A percentile compares a stretch with the other conserved stretches of the same genome.
These are phyloP conservation scores for Tholera decimalis DNA, from an alignment of 2,888 invertebrate genomes.

Conservation along the genomic window DNA sequence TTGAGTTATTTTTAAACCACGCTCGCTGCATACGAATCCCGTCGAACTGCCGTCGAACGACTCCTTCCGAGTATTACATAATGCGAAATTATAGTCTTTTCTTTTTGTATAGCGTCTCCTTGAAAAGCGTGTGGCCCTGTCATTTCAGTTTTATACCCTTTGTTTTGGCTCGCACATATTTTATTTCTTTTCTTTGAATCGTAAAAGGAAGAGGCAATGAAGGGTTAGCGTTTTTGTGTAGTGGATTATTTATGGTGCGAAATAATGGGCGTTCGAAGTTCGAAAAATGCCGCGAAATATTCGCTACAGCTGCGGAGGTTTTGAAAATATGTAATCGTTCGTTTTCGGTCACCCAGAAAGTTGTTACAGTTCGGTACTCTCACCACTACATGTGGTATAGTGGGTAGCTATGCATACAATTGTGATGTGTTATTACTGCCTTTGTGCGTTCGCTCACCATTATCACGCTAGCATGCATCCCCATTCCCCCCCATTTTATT, in stretches of 20 bases:
- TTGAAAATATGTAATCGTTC: conserved; percentile 71
- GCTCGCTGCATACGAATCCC: conserved; percentile 86
- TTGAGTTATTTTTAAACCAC: conserved; percentile 90
- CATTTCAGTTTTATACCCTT: conserved; percentile 88
- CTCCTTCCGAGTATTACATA: conserved; percentile 91
- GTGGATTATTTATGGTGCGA: conserved; percentile 88
- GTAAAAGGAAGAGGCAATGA: conserved; percentile 91
- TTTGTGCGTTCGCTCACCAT: conserved; percentile 72
- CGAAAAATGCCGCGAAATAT: conserved; percentile 72
- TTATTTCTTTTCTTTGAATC: conserved; percentile 89
- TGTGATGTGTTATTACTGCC: conserved; percentile 64
- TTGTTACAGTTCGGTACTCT: conserved; percentile 38
- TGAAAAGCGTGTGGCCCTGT: conserved; percentile 90
- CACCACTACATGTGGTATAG: conserved; percentile 55
- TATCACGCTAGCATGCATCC: conserved; percentile 80
- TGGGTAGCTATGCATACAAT: conserved; percentile 52
- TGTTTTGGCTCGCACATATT: conserved; percentile 89
- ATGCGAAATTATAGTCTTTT: conserved; percentile 88
- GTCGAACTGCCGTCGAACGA: conserved; percentile 84
- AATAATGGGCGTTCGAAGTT: conserved; percentile 84
- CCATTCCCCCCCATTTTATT: conserved; percentile 69
- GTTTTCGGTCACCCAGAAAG: conserved; percentile 62
- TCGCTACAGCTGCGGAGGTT: conserved; percentile 81
- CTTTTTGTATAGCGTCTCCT: conserved; percentile 80
- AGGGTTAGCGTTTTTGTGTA: conserved; percentile 89